Conservation (phyloP, 2,113 vertebrate species). For the Daubentonia madagascariensis region DNA sequence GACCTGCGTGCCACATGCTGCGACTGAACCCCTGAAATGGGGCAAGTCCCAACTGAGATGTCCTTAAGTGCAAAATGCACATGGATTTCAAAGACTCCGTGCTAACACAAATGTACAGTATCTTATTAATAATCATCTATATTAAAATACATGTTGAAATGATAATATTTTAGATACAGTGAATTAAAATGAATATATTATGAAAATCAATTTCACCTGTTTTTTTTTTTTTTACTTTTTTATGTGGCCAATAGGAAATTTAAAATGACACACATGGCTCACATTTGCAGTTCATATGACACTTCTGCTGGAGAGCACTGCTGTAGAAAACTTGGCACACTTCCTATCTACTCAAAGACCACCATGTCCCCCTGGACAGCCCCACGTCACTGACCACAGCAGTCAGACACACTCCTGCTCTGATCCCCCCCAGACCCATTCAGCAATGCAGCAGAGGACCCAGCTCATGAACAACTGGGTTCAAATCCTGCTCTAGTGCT, state of each 20-base stretch:
- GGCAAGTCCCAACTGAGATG: neutral
- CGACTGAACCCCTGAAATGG: neutral
- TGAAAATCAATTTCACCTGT: neutral
- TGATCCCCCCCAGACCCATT: neutral
- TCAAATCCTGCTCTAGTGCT: neutral
- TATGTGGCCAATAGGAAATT: neutral
- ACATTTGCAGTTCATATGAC: accelerated
- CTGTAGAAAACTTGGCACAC: neutral
- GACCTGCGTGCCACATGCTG: neutral
- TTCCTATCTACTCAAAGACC: neutral
- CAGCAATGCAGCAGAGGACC: too few species aligned
- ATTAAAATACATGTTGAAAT: neutral
- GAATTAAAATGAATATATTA: neutral
- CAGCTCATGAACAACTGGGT: neutral
- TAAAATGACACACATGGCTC: neutral
- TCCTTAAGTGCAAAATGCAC: too few species aligned
- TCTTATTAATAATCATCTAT: neutral
- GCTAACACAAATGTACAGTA: neutral
- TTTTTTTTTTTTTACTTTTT: neutral
- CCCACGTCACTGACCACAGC: accelerated
- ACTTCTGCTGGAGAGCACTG: accelerated
- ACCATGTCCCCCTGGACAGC: too few species aligned
- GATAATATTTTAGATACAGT: accelerated
- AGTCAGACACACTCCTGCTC: neutral
- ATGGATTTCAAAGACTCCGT: neutral